Conservation (phyloP, 2,888 invertebrate species). For the Anaspis maculata region DNA sequence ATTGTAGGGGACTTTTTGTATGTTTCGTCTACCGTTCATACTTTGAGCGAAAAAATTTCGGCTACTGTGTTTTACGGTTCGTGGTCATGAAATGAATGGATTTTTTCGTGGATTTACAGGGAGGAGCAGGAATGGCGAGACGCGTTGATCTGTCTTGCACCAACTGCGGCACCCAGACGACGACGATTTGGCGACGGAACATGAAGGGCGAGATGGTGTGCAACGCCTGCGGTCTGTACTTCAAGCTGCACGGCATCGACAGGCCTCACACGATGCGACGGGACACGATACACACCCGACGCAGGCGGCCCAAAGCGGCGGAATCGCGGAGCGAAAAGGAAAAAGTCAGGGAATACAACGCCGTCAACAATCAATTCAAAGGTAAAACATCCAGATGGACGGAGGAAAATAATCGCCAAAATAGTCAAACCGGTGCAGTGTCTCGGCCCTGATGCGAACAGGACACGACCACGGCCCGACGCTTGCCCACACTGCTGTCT, state of each 20-base stretch:
- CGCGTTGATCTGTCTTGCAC: slow-evolving; percentile 85
- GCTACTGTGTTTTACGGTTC: too few species aligned
- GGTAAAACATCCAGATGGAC: slow-evolving; percentile 6
- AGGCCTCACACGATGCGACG: slow-evolving; percentile 92
- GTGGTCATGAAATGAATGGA: too few species aligned
- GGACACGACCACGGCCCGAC: too few species aligned
- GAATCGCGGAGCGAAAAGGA: slow-evolving; percentile 33
- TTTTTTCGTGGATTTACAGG: too few species aligned
- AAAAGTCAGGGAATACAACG: slow-evolving; percentile 9
- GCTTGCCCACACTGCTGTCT: too few species aligned
- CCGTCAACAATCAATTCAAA: slow-evolving; percentile 10
- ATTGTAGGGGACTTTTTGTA: too few species aligned
- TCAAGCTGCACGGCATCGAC: slow-evolving; percentile 90
- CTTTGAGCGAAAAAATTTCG: too few species aligned
- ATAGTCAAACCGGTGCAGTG: too few species aligned
- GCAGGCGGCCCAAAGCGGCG: slow-evolving; percentile 75
- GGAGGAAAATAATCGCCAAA: too few species aligned
- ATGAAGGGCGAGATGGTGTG: slow-evolving; percentile 97
- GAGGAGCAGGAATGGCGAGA: slow-evolving; percentile 34
- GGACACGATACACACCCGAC: slow-evolving; percentile 91
- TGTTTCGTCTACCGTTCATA: too few species aligned
- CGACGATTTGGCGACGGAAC: slow-evolving; percentile 96
- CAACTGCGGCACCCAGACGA: slow-evolving; percentile 95
- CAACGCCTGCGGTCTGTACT: slow-evolving; percentile 97
- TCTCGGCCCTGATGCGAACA: too few species aligned